Base-by-base conservation (phyloP, 2,888 invertebrate species). In the Plebejus melissa region DNA sequence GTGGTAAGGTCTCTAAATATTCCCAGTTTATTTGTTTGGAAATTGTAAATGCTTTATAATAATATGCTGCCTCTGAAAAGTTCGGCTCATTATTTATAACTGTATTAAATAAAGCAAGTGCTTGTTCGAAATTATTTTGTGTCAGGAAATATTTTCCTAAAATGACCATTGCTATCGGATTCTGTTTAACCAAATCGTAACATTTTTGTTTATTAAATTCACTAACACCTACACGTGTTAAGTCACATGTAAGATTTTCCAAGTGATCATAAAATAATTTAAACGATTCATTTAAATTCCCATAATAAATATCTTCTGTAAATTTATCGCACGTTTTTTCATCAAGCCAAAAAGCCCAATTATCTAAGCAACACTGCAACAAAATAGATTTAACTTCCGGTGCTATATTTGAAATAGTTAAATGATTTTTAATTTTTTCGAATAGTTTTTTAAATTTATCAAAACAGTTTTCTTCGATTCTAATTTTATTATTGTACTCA, bases 331-430 rank as follows among this genome's bases (percentile, higher is more conserved):
- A 22, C 28, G 54, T 58, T 16, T 75, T 75, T 41, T 70, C 57
- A 57, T 75, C 70, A 13, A 75, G 69, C 75, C 75, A 75, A 41
- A 75, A 75, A 50, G 75, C 70, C 75, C 75, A 75, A n/a, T n/a
- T 70, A 38, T 75, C 75, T 75, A 75, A 75, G 36, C 75, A 75
- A 75, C 75, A 70, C 36, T 75, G 75, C 41, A 75, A 75, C 50
- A 75, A 28, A 57, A 75, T 75, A 28, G 69, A 69, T 28, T 71
- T 46, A 32, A 75, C 57, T 28, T 70, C 57, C 4, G 75, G 75
- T 28, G 58, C 54, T 36, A 70, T 70, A 38, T 70, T 41, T 28
- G 50, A 28, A 22, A 41, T 58, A 28, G 65, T 65, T 1, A 75
- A 75, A 50, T 71, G 38, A 22, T 71, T 75, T 28, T 71, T 71